phyloP scores from a whole-genome alignment of 2,888 invertebrate genomes.

The Polydrusus cervinus region DNA sequence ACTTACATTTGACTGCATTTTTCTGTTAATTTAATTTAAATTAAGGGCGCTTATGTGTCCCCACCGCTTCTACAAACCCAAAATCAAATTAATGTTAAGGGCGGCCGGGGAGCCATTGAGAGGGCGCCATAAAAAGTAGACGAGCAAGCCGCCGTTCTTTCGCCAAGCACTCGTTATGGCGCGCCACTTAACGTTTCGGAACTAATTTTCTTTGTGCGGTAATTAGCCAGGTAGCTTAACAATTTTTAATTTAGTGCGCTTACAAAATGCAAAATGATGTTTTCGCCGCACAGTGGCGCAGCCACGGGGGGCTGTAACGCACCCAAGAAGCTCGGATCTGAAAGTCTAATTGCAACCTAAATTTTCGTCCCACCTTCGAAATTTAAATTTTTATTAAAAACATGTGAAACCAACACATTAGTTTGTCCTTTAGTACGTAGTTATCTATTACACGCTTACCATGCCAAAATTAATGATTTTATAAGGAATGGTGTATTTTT shows the following conservation, averaged over 20 bases:
- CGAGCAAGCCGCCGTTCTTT: constrained; percentile 56
- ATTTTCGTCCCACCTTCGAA: too few species aligned
- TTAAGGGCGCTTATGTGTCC: constrained; percentile 7
- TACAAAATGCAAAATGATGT: constrained; percentile 57
- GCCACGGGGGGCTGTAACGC: too few species aligned
- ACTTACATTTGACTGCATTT: too few species aligned
- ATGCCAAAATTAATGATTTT: too few species aligned
- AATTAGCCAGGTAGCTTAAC: constrained; percentile 64
- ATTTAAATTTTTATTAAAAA: too few species aligned
- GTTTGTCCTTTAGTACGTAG: too few species aligned
- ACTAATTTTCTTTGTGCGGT: constrained; percentile 67
- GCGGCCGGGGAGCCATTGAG: constrained; percentile 64
- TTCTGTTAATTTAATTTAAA: background rate
- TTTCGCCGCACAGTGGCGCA: constrained; percentile 40
- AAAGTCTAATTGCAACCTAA: too few species aligned
- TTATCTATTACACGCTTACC: too few species aligned
- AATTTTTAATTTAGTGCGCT: constrained; percentile 59
- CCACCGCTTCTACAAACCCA: constrained; percentile 7
- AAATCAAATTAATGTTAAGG: constrained; percentile 61
- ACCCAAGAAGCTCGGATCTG: too few species aligned
- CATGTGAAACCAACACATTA: too few species aligned
- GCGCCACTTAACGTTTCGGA: constrained; percentile 67
- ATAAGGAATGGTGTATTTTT: too few species aligned
- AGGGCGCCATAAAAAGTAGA: constrained; percentile 64
- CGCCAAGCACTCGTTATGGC: constrained; percentile 52